Base-by-base conservation (phyloP, 2,113 vertebrate genomes). In the Tachysurus vachellii region DNA sequence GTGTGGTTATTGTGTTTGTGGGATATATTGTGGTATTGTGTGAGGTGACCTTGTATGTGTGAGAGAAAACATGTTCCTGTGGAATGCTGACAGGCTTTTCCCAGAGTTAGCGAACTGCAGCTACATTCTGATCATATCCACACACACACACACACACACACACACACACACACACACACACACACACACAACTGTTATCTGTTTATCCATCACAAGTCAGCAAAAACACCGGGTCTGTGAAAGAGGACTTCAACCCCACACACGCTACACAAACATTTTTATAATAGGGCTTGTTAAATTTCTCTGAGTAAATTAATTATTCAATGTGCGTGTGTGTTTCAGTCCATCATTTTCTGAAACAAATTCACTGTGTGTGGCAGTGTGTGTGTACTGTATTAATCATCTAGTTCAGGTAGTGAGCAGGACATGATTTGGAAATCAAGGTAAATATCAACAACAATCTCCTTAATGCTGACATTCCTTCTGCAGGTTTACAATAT, bases 111-210 rank as follows among this genome's bases (percentile, higher is more conserved):
- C 73, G 3, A 64, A 85, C n/a, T 85, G 21, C 57, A 85, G 73
- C 73, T 36, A 85, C n/a, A 79, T 85, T 85, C 59, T 85, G 84
- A 79, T 53, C 47, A 75, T 62, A 85, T 62, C 57, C 13, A 77
- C 50, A 85, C 8, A 19, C 13, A 47, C 54, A 59, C 53, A 42
- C 50, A 26, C 50, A 84, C 82, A 84, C 82, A 70, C 62, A 36
- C 17, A 36, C 57, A 61, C 36, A 82, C 28, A 61, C 57, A 42
- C 54, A 42, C 61, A 68, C 66, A 36, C 68, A 73, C 83, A 57
- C 68, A 36, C 47, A 68, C 82, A 66, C 62, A 66, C 26, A 68
- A 53, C 0, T 53, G 66, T 36, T 44, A 64, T 66, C 59, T 82
- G 21, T 44, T 44, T 14, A 68, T 83, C 23, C 59, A 82, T 82